Percentiles rank a stretch among this genome's conserved stretches.
Evolutionary conservation across 35 echinoderm and acorn worm genomes (phyloP).

Genomic region (Apostichopus parvimensis): DNA sequence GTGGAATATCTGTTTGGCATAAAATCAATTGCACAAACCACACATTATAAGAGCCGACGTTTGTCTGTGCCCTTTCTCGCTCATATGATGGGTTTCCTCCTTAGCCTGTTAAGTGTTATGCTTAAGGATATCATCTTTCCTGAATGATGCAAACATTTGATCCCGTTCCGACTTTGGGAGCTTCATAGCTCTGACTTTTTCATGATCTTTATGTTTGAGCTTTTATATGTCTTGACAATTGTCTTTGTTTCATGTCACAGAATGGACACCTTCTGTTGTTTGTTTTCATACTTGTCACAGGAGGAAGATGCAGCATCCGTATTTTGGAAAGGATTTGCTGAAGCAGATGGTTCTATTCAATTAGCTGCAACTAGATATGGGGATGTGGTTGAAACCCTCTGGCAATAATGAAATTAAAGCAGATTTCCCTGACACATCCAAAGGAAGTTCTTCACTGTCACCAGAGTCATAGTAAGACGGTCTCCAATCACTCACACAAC

Average conservation of each 20-base stretch:
- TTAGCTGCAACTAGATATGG: too few relatives aligned
- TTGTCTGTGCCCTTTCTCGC: background rate
- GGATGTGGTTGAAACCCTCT: too few relatives aligned
- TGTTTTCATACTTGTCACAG: background rate
- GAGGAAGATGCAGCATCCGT: too few relatives aligned
- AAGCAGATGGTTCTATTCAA: too few relatives aligned
- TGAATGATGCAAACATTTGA: background rate
- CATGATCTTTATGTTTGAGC: slow-evolving; percentile 5
- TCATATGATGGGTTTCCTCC: slow-evolving; percentile 3
- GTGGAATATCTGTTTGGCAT: slow-evolving; percentile 22
- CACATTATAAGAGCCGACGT: slow-evolving; percentile 38
- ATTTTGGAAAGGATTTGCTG: too few relatives aligned
- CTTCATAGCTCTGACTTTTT: background rate
- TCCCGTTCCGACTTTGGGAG: background rate
- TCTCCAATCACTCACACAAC: too few relatives aligned
- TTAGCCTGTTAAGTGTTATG: slow-evolving; percentile 29
- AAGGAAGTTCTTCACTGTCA: too few relatives aligned
- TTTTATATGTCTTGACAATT: slow-evolving; percentile 22
- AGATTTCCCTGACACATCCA: too few relatives aligned
- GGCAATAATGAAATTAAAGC: too few relatives aligned
- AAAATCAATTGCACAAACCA: slow-evolving; percentile 37
- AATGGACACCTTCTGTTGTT: slow-evolving; percentile 9
- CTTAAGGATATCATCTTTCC: slow-evolving; percentile 18
- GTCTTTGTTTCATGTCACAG: background rate
- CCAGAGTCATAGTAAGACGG: too few relatives aligned